These are phyloP conservation scores for Cochlearius cochlearius DNA, from an alignment of 2,113 vertebrate species.

Conservation along the genomic window DNA sequence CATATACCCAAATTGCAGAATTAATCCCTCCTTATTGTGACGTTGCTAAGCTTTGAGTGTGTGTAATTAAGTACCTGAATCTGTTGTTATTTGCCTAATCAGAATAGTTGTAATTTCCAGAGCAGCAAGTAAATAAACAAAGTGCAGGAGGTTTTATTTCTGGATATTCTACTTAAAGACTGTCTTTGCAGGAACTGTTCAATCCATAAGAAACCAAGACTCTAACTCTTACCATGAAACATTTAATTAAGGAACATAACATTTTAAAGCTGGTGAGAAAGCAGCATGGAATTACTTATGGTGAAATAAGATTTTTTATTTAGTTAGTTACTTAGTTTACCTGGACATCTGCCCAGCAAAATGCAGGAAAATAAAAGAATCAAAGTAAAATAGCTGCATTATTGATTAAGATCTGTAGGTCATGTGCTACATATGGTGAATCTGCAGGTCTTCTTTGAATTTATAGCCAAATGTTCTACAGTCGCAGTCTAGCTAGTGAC, in stretches of 20 bases:
- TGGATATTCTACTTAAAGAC: neutral
- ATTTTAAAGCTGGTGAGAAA: neutral
- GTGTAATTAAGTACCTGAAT: neutral
- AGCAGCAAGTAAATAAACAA: neutral
- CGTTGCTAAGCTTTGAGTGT: neutral
- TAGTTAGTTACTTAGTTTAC: neutral
- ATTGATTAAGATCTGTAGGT: neutral
- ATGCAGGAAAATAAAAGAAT: neutral
- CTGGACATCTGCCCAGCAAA: neutral
- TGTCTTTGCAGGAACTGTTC: neutral
- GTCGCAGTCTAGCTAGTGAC: neutral
- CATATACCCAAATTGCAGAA: neutral
- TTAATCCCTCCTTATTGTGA: neutral
- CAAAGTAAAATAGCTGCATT: neutral
- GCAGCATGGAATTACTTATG: neutral
- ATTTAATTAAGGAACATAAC: neutral
- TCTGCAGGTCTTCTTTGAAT: neutral
- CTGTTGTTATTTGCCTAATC: neutral
- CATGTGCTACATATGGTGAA: neutral
- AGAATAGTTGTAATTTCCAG: neutral
- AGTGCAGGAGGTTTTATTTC: neutral
- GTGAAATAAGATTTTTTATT: neutral
- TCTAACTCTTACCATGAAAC: neutral
- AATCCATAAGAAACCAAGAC: neutral
- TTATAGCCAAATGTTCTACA: neutral